These are phyloP conservation scores for Columba livia DNA, from an alignment of 2,113 vertebrate genomes.

Conservation along the genomic window DNA sequence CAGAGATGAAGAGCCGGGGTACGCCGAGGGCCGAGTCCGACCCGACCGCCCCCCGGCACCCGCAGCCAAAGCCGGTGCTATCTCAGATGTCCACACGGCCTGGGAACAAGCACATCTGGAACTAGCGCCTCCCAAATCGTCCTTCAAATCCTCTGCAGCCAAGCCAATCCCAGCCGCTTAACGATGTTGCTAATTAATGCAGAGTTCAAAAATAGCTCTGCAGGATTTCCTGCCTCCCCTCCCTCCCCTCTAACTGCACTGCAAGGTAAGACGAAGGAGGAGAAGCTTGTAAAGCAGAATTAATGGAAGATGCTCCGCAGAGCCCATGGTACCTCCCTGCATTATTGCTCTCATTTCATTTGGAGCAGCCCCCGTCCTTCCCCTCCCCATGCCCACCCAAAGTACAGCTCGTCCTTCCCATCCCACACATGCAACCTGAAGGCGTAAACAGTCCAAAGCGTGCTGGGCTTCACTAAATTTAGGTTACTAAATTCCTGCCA, in stretches of 20 bases:
- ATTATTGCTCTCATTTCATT: neutral
- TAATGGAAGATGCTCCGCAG: neutral
- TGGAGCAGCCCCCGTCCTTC: fast-evolving
- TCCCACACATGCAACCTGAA: too few relatives aligned
- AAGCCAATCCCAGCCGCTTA: neutral
- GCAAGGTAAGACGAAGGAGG: neutral
- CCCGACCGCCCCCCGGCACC: fast-evolving
- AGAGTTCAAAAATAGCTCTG: neutral
- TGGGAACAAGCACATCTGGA: neutral
- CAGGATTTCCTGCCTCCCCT: constrained; percentile 12
- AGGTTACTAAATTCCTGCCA: neutral
- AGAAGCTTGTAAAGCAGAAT: neutral
- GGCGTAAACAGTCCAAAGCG: fast-evolving
- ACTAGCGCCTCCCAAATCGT: fast-evolving
- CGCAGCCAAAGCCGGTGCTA: fast-evolving
- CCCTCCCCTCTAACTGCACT: neutral
- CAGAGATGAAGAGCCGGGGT: neutral
- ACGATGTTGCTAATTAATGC: fast-evolving
- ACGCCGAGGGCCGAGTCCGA: fast-evolving
- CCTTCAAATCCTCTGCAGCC: neutral
- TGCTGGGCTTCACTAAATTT: neutral
- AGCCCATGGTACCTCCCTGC: neutral
- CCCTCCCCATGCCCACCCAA: neutral
- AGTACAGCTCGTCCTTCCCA: neutral
- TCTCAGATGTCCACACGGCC: neutral